Percentiles rank a stretch among this genome's conserved stretches.
Conservation (phyloP, 2,113 vertebrate genomes). For the Orientallactaga bullata region DNA sequence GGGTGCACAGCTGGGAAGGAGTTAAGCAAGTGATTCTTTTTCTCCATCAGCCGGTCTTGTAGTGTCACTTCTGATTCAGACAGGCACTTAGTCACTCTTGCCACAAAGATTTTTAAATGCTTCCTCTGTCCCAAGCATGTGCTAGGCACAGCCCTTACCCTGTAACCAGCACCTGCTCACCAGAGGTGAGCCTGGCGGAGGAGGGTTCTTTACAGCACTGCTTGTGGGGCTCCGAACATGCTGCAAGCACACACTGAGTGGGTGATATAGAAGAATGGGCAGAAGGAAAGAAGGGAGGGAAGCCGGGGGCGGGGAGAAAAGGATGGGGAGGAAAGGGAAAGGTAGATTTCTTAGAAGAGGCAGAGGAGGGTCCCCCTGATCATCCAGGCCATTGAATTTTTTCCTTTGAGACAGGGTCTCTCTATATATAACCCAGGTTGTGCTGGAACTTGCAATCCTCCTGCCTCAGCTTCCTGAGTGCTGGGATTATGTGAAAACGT, state of each 20-base stretch:
- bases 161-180: not conserved
- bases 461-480: not conserved
- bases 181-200: not conserved
- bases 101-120: conserved; percentile 1
- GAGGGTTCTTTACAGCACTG: no score
- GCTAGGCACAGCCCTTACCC: not conserved
- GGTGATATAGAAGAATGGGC: not conserved
- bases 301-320: no score
- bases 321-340: no score
- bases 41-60: not conserved
- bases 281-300: not conserved
- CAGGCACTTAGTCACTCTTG: conserved; percentile 17
- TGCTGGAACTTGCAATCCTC: not conserved
- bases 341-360: not conserved
- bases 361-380: not conserved
- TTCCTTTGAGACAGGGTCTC: conserved; percentile 20
- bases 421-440: not conserved
- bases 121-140: not conserved
- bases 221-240: not conserved
- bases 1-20: not conserved
- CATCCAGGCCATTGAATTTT: not conserved
- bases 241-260: not conserved
- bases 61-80: conserved; percentile 41
- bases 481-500: not conserved
- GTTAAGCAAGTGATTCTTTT: not conserved